phyloP scores from a whole-genome alignment of 1,140 invertebrate species.

The Drosophila ercepeae region DNA sequence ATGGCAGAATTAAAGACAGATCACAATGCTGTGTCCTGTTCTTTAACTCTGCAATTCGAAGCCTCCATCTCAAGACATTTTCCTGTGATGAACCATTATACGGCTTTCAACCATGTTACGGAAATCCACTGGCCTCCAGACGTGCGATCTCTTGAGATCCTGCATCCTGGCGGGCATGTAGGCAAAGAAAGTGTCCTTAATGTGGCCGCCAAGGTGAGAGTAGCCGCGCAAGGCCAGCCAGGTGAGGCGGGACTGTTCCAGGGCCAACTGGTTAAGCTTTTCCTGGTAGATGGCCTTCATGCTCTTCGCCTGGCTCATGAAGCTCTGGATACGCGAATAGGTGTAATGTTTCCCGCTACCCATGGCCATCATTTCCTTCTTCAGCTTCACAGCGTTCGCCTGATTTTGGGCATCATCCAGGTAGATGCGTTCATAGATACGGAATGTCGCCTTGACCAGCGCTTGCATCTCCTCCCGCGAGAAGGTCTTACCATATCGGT shows the following conservation, averaged over 20 bases:
- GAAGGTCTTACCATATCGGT: conserved; percentile 64
- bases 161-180: conserved; percentile 63
- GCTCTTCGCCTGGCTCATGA: not conserved
- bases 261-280: conserved; percentile 26
- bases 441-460: not conserved
- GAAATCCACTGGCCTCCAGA: conserved; percentile 22
- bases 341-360: not conserved
- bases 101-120: conserved; percentile 23
- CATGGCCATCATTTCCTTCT: not conserved
- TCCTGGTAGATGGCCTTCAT: conserved; percentile 2
- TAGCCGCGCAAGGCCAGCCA: conserved; percentile 61
- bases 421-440: conserved; percentile 6
- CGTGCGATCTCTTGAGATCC: conserved; percentile 33
- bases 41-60: not conserved
- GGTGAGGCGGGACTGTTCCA: conserved; percentile 42
- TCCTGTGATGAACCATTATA: not conserved
- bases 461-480: conserved; percentile 15
- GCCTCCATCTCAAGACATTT: not conserved
- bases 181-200: conserved; percentile 59
- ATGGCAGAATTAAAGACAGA: not conserved
- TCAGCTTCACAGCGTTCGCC: not conserved
- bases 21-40: not conserved
- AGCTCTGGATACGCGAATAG: not conserved
- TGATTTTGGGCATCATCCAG: accelerated
- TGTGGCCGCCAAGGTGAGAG: conserved; percentile 19